A percentile compares a stretch with the other conserved stretches of the same genome.
phyloP scores from a whole-genome alignment of 1,140 invertebrate genomes.

The Dinoponera quadriceps region DNA sequence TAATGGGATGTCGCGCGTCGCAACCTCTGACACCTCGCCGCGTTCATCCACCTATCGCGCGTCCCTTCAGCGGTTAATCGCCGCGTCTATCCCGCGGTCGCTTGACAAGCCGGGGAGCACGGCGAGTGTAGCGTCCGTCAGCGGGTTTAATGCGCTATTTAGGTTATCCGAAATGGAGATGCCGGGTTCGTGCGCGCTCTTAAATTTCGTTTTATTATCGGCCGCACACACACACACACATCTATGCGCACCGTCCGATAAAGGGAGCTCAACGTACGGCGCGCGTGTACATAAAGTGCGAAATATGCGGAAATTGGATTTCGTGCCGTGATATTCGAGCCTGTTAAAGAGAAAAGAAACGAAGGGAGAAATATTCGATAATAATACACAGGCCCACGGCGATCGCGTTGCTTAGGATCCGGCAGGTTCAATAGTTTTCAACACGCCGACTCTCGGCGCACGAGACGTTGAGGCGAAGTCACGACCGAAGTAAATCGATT shows the following conservation, averaged over 20 bases:
- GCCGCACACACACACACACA: too few species aligned
- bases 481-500: too few species aligned
- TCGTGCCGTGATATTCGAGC: slow-evolving; percentile 6
- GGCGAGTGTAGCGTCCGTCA: slow-evolving; percentile 12
- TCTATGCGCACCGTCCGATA: background rate
- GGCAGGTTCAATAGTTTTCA: too few species aligned
- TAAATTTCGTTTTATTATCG: slow-evolving; percentile 39
- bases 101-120: slow-evolving; percentile 28
- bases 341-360: too few species aligned
- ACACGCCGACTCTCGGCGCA: too few species aligned
- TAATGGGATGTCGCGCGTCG: slow-evolving; percentile 11
- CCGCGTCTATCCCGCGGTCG: slow-evolving; percentile 4
- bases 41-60: background rate
- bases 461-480: too few species aligned
- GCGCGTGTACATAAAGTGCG: slow-evolving; percentile 19
- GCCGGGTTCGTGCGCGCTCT: background rate
- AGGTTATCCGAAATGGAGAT: slow-evolving; percentile 38
- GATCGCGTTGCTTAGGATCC: too few species aligned
- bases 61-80: slow-evolving; percentile 34
- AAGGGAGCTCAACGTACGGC: background rate
- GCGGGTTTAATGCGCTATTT: slow-evolving; percentile 32
- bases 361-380: too few species aligned
- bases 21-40: slow-evolving; percentile 44
- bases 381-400: too few species aligned
- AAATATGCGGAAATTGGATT: slow-evolving; percentile 26